These are phyloP conservation scores for Saxicola maurus DNA, from an alignment of 2,797 vertebrate genomes.

Conservation along the genomic window DNA sequence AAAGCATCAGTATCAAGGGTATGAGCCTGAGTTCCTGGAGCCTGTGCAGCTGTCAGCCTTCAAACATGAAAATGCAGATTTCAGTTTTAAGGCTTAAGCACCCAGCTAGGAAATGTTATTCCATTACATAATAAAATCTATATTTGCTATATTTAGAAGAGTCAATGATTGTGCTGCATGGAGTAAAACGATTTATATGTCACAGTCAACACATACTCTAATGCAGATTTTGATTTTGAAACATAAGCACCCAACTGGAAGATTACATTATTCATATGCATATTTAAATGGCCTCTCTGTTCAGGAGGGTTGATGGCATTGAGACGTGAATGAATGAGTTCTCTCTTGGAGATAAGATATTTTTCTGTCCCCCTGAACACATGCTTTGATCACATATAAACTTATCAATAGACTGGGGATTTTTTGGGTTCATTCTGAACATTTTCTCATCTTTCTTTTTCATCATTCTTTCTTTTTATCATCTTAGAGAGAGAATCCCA, in stretches of 20 bases:
- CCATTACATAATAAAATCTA: slow-evolving; percentile 25
- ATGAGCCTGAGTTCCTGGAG: background rate
- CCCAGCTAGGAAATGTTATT: slow-evolving; percentile 7
- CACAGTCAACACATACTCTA: background rate
- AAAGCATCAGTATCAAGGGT: slow-evolving; percentile 18
- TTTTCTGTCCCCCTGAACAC: background rate
- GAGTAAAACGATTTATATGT: background rate
- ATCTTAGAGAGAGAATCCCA: background rate
- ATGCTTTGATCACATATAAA: background rate
- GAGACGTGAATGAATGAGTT: background rate
- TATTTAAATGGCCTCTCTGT: background rate
- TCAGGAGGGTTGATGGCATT: background rate
- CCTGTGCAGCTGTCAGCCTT: slow-evolving; percentile 23
- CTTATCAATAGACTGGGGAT: background rate
- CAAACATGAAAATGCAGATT: slow-evolving; percentile 5
- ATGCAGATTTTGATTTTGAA: slow-evolving; percentile 23
- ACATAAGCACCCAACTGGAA: background rate
- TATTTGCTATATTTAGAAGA: slow-evolving; percentile 23
- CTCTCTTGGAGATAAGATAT: background rate
- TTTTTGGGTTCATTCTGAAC: background rate
- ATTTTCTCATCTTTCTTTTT: background rate
- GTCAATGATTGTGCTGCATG: background rate
- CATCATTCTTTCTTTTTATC: background rate
- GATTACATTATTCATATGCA: background rate
- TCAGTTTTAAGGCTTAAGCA: slow-evolving; percentile 17